These are phyloP conservation scores for Vultur gryphus DNA, from an alignment of 2,797 vertebrate species.

Conservation along the genomic window DNA sequence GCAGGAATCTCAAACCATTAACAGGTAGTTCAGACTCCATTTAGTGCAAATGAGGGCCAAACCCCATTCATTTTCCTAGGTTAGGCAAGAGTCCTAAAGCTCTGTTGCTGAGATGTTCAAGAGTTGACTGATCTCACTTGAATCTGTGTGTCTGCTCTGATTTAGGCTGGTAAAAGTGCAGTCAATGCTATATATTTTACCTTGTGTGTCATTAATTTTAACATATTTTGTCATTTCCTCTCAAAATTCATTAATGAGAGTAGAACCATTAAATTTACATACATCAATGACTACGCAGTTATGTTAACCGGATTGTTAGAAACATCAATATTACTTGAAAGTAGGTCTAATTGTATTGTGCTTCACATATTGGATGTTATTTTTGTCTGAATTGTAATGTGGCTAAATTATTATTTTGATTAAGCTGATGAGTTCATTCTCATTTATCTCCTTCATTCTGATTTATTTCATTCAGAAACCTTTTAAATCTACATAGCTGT, in stretches of 20 bases:
- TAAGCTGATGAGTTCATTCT: neutral
- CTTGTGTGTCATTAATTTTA: neutral
- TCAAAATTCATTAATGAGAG: neutral
- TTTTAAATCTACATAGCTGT: neutral
- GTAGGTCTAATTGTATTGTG: neutral
- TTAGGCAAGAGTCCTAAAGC: neutral
- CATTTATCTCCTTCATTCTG: neutral
- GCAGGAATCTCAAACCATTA: neutral
- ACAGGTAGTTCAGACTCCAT: neutral
- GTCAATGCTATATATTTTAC: neutral
- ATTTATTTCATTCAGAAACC: neutral
- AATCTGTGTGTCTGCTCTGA: neutral
- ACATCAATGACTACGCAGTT: neutral
- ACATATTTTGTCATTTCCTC: neutral
- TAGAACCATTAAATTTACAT: neutral
- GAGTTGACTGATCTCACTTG: neutral
- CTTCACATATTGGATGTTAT: neutral
- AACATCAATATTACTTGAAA: neutral
- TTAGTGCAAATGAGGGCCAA: neutral
- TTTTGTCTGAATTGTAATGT: neutral
- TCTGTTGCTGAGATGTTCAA: neutral
- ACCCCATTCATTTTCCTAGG: neutral
- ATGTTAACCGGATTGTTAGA: neutral
- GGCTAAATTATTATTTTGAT: conserved; percentile 24
- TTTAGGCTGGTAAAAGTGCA: neutral